These are phyloP conservation scores for Syrrhaptes paradoxus DNA, from an alignment of 2,113 vertebrate genomes.

Conservation along the genomic window DNA sequence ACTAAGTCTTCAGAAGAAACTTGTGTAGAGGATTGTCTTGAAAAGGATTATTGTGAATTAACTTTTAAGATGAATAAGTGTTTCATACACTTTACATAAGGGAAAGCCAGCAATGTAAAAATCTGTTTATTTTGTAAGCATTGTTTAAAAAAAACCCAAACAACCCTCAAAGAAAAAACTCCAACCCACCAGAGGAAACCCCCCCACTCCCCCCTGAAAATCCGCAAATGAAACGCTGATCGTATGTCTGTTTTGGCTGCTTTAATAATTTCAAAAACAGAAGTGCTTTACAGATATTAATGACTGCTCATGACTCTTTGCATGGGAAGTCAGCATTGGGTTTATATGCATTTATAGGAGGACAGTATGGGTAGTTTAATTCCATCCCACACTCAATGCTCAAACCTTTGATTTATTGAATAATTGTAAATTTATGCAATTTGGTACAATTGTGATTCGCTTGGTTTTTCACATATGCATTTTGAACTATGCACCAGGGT, in stretches of 20 bases:
- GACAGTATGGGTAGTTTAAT: not conserved
- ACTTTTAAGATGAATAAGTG: not conserved
- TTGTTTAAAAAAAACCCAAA: not conserved
- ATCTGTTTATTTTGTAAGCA: not conserved
- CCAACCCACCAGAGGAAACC: not conserved
- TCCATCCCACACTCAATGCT: not conserved
- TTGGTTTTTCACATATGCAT: rapidly evolving
- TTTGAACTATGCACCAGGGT: not conserved
- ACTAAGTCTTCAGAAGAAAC: not conserved
- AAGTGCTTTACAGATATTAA: not conserved
- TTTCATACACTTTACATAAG: not conserved
- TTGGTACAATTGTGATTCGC: not conserved
- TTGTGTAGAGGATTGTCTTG: not conserved
- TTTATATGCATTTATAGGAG: not conserved
- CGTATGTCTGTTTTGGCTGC: not conserved
- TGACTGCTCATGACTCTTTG: not conserved
- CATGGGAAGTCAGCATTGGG: not conserved
- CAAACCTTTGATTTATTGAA: not conserved
- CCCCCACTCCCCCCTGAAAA: not conserved
- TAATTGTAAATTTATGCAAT: not conserved
- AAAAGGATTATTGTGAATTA: not conserved
- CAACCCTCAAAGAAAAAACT: not conserved
- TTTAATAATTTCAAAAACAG: not conserved
- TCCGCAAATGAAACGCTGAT: not conserved
- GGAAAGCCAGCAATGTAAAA: not conserved